Conservation (phyloP, 37 sponge, comb jelly and placozoan genomes). For the Petrosia ficiformis region DNA sequence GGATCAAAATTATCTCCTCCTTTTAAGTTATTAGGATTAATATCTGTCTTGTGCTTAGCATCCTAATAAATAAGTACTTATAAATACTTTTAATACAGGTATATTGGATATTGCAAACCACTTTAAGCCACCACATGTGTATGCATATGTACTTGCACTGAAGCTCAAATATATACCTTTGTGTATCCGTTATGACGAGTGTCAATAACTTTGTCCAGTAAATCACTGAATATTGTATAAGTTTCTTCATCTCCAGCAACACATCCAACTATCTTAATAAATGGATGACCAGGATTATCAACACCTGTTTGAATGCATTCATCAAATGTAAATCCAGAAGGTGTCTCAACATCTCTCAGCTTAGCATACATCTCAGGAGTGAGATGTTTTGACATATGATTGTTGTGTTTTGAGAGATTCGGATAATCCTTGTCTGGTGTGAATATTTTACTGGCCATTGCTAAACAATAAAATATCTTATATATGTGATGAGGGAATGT, state of each 20-base stretch:
- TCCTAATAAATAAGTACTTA: no score
- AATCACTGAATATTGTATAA: conserved; percentile 49
- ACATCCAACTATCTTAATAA: conserved; percentile 68
- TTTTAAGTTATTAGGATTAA: conserved; percentile 56
- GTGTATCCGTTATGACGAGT: conserved; percentile 46
- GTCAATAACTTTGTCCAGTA: conserved; percentile 57
- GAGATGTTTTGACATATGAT: conserved; percentile 65
- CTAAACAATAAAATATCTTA: no score
- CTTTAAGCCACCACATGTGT: no score
- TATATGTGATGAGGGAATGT: no score
- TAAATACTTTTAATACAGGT: no score
- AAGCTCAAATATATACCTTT: no score
- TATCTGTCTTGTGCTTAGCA: conserved; percentile 72
- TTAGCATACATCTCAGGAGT: conserved; percentile 50
- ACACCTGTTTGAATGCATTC: conserved; percentile 65
- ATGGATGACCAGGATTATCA: conserved; percentile 67
- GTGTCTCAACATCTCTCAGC: conserved; percentile 46
- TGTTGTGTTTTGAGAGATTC: conserved; percentile 63
- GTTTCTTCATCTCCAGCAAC: conserved; percentile 68
- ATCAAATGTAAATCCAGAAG: conserved; percentile 54
- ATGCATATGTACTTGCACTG: no score
- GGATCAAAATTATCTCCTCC: conserved; percentile 56
- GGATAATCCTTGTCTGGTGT: conserved; percentile 38
- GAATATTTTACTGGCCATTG: conserved; percentile 9
- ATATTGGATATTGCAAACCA: no score